Percentiles rank a stretch among this genome's conserved stretches.
phyloP scores from a whole-genome alignment of 2,113 vertebrate genomes.

The Spermophilus dauricus region DNA sequence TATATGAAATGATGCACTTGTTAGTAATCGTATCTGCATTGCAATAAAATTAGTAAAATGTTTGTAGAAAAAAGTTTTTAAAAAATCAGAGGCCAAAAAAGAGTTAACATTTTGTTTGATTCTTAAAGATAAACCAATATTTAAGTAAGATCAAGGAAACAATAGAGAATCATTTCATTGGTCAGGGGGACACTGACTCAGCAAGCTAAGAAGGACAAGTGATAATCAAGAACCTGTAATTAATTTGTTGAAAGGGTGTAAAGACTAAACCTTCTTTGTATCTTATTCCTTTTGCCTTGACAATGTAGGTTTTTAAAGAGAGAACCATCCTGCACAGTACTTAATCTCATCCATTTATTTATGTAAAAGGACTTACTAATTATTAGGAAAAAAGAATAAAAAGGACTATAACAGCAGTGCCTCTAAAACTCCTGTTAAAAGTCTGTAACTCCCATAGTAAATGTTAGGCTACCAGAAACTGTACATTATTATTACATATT shows the following conservation, averaged over 20 bases:
- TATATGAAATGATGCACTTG: background rate
- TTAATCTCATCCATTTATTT: background rate
- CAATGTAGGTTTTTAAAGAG: background rate
- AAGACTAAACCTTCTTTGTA: background rate
- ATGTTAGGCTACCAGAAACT: background rate
- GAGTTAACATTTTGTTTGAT: background rate
- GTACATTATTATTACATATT: background rate
- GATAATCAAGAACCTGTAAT: background rate
- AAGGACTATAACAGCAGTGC: background rate
- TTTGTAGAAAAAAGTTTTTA: background rate
- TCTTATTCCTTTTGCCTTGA: background rate
- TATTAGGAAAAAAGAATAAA: background rate
- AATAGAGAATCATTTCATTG: rapidly evolving
- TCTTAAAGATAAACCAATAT: conserved; percentile 24
- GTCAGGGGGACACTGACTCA: background rate
- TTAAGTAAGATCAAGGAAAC: background rate
- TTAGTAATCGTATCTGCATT: background rate
- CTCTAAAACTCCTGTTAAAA: background rate
- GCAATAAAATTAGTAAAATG: background rate
- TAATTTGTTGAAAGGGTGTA: background rate
- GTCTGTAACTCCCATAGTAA: background rate
- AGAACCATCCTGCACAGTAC: rapidly evolving
- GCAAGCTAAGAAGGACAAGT: background rate
- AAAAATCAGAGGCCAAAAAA: background rate
- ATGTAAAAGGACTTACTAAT: background rate